Evolutionary conservation across 1,140 invertebrate genomes (phyloP), one percentile per base, ranked within the genome.

Genomic region (Hydropsyche tenuis): DNA sequence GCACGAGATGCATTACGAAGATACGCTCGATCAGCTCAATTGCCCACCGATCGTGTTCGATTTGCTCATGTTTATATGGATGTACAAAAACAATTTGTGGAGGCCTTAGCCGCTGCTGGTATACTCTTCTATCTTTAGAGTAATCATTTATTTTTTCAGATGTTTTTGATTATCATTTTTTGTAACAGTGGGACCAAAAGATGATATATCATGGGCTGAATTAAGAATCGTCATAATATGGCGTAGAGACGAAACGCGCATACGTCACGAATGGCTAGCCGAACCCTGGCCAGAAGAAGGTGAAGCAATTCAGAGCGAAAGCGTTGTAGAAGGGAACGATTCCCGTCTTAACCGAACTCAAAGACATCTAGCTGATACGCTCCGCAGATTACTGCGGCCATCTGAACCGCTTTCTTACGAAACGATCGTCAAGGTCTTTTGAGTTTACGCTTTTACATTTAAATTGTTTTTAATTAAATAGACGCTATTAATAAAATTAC

Each of bases 221-320:
- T 82, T 92, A 53, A 88, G 91, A 46, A 89, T 95, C 53, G 94
- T 96, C 0, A 91, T 98, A 30, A 90, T 98, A 73, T 98, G 96
- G 95, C 87, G 96, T 18, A 87, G 92, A 51, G 94, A 96, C 81
- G 88, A 89, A 16, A 90, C 90, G 20, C 90, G 92, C 69, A 85
- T 97, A n/a, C 94, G 94, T 80, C 98, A 96, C 80, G 94, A 97
- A 80, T 98, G 96, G 95, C 81, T 95, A 2, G 86, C 88, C 72
- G 87, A 87, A 56, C 87, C 87, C 11, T 92, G 90, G 90, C 86
- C 87, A n/a, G 81, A 80, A 18, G 81, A 87, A 22, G 81, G 84
- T 23, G 74, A 80, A 11, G 80, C 81, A 30, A 84, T 83, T 76
- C 79, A 80, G 85, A 62, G 81, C 78, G 73, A 80, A 80, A 73